Evolutionary conservation across 2,888 invertebrate genomes (phyloP).

Genomic region (Acheta domesticus): DNA sequence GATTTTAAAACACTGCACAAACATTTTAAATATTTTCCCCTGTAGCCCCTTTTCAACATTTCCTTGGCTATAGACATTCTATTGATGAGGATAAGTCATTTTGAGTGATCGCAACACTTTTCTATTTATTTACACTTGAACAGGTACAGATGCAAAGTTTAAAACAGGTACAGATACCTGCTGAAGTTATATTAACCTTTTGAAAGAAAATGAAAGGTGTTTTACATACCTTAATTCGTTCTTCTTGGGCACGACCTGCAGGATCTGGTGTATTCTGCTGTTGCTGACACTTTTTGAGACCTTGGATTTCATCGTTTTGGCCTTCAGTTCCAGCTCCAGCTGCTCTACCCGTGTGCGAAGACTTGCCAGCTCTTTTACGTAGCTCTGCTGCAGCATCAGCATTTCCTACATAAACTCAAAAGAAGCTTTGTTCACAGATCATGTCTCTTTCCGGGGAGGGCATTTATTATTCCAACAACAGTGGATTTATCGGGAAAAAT

Average conservation of each 20-base stretch:
- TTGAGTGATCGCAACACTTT: too few species aligned
- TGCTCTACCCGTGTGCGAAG: constrained; percentile 78
- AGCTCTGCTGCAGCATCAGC: constrained; percentile 74
- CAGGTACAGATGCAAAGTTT: too few species aligned
- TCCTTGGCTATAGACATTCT: too few species aligned
- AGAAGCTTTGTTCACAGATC: not conserved
- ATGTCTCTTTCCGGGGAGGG: not conserved
- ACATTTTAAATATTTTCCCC: too few species aligned
- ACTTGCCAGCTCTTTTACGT: constrained; percentile 66
- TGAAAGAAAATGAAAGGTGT: not conserved
- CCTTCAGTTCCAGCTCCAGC: constrained; percentile 74
- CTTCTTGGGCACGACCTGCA: constrained; percentile 40
- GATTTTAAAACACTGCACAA: too few species aligned
- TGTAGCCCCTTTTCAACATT: too few species aligned
- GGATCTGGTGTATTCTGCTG: constrained; percentile 32
- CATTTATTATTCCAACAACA: not conserved
- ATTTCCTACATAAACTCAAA: constrained; percentile 46
- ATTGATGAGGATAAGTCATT: too few species aligned
- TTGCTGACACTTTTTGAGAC: constrained; percentile 45
- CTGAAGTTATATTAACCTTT: too few species aligned
- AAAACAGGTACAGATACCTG: too few species aligned
- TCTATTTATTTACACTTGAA: too few species aligned
- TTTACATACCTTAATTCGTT: constrained; percentile 43
- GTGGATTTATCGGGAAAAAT: not conserved
- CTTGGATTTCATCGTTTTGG: constrained; percentile 79